Base-by-base conservation (phyloP, 2,797 vertebrate genomes). In the Gallinago nigripennis region DNA sequence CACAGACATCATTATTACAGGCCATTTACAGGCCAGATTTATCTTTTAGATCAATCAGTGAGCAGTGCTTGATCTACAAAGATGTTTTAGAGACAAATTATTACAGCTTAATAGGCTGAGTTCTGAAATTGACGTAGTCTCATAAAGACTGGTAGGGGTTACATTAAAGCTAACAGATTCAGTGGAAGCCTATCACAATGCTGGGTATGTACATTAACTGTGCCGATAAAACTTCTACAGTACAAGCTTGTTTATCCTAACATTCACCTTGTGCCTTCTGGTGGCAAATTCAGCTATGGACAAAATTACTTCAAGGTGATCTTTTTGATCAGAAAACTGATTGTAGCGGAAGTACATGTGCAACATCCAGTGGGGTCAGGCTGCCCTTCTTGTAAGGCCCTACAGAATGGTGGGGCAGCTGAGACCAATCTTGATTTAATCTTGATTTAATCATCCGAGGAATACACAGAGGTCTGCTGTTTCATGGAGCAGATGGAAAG, bases 231-330 rank as follows among this genome's bases (percentile, higher is more conserved):
- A 84, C 60, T 91, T 84, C 66, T 76, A 16, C 45, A 71, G 15
- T 66, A 37, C 53, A 27, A 93, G 16, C n/a, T 85, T 54, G 19
- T 82, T 77, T 94, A 56, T 91, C 51, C 53, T 68, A 45, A 71
- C 14, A 23, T 77, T 96, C 63, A 79, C 75, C 54, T 85, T 81
- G 25, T 35, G n/a, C 39, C 17, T 94, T 63, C 56, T 86, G 48
- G 16, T 88, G 61, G 70, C 43, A 96, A 91, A 88, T 84, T 95
- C 83, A 86, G 30, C 64, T 78, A 56, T 53, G 35, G n/a, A 71
- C 31, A 69, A 69, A 86, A 94, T 95, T 80, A 92, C 60, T 97
- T 94, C 79, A 79, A 90, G 68, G 54, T 92, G 54, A 92, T 60
- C 14, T 33, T 91, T 94, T 73, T 78, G 58, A 86, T 92, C 54